A percentile compares a stretch with the other conserved stretches of the same genome.
Evolutionary conservation across 2,797 vertebrate genomes (phyloP).

Genomic region (Mormyrus proboscirostris): DNA sequence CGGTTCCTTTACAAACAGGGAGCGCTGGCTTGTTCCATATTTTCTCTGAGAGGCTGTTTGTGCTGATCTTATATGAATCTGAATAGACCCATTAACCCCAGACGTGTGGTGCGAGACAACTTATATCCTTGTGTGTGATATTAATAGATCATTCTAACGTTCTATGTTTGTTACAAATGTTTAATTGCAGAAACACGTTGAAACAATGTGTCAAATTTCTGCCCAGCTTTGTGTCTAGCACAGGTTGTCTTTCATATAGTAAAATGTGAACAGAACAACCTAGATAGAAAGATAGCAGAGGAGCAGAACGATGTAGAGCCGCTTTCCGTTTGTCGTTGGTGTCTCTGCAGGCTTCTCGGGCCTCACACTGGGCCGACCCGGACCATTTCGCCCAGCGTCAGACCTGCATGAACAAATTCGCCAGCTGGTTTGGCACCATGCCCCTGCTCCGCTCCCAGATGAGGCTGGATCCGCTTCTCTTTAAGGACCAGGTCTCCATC

Average conservation of each 20-base stretch:
- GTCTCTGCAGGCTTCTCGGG: conserved; percentile 75
- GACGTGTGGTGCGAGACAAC: neutral
- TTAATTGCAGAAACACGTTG: neutral
- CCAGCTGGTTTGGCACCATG: conserved; percentile 99
- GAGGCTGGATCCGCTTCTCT: conserved; percentile 96
- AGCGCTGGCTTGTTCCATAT: neutral
- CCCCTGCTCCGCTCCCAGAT: conserved; percentile 96
- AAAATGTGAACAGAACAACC: neutral
- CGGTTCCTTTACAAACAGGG: neutral
- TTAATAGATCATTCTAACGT: neutral
- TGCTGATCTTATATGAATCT: neutral
- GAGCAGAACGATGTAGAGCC: neutral
- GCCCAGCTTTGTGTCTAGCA: neutral
- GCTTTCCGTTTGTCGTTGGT: neutral
- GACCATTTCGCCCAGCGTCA: conserved; percentile 98
- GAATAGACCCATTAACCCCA: neutral
- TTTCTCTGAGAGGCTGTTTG: neutral
- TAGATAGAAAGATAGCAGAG: neutral
- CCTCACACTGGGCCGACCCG: conserved; percentile 97
- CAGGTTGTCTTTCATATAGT: neutral
- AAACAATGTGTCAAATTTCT: neutral
- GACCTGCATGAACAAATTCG: conserved; percentile 99
- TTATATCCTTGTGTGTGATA: neutral
- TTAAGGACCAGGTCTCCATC: conserved; percentile 99
- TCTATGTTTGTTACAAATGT: neutral